Evolutionary conservation across 2,113 vertebrate species (phyloP).

Genomic region (Pseudopipra pipra): DNA sequence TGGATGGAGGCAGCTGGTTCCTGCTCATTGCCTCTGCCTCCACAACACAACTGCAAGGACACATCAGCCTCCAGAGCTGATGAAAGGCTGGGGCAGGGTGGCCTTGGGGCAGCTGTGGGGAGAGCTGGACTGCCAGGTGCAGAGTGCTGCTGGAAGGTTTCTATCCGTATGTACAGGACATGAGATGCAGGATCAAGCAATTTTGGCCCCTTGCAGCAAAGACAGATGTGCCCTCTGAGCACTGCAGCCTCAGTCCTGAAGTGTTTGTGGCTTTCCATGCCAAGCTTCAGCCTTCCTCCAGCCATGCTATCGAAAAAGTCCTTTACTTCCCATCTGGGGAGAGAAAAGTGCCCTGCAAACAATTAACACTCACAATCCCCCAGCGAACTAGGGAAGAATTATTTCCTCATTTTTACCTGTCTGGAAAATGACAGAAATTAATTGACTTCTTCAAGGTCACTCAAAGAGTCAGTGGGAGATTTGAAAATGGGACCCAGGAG

Average conservation of each 20-base stretch:
- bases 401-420: slow-evolving; percentile 58
- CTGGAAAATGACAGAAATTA: slow-evolving; percentile 56
- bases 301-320: neutral
- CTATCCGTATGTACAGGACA: accelerated
- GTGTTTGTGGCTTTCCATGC: neutral
- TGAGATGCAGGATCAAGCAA: accelerated
- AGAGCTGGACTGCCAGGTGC: neutral
- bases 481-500: slow-evolving; percentile 48
- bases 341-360: slow-evolving; percentile 17
- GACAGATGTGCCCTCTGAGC: neutral
- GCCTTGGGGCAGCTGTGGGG: neutral
- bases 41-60: neutral
- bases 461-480: slow-evolving; percentile 16
- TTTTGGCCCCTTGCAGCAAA: neutral
- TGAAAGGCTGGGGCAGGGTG: neutral
- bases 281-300: neutral
- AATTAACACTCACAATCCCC: slow-evolving; percentile 45
- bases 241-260: neutral
- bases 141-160: neutral
- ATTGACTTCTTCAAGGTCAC: slow-evolving; percentile 62
- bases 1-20: neutral
- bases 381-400: slow-evolving; percentile 15
- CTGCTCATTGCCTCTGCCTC: neutral
- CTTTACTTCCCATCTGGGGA: neutral
- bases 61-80: neutral